A percentile compares a stretch with the other conserved stretches of the same genome.
phyloP scores from a whole-genome alignment of 2,113 vertebrate genomes.

The Chaenogobius annularis region DNA sequence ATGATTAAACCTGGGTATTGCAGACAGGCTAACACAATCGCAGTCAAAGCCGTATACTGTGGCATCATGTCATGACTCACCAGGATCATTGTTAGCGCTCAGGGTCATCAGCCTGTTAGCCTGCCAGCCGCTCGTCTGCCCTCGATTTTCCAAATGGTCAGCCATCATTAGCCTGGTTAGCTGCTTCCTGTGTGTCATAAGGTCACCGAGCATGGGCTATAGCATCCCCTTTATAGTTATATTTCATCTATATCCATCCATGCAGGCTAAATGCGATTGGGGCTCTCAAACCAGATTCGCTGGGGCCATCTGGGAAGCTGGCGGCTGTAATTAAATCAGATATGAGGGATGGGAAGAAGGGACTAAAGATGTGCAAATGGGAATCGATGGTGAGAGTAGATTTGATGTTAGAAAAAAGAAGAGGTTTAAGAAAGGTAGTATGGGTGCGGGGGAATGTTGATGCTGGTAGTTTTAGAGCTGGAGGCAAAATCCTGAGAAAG shows the following conservation, averaged over 20 bases:
- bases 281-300: slow-evolving; percentile 43
- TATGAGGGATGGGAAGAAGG: slow-evolving; percentile 33
- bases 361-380: slow-evolving; percentile 9
- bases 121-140: slow-evolving; percentile 12
- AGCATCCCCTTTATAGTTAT: slow-evolving; percentile 8
- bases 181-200: slow-evolving; percentile 27
- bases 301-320: slow-evolving; percentile 64
- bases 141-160: slow-evolving; percentile 37
- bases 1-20: neutral
- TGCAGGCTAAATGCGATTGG: slow-evolving; percentile 47
- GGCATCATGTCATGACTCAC: slow-evolving; percentile 10
- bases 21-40: slow-evolving; percentile 1
- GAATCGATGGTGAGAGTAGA: slow-evolving; percentile 5
- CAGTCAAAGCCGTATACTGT: neutral
- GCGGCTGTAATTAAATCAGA: slow-evolving; percentile 64
- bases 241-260: slow-evolving; percentile 51
- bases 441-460: neutral
- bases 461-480: slow-evolving; percentile 14
- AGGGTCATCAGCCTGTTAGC: slow-evolving; percentile 10
- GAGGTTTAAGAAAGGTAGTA: slow-evolving; percentile 1
- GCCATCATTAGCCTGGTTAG: slow-evolving; percentile 49
- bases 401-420: neutral
- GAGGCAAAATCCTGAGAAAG: slow-evolving; percentile 13
- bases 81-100: slow-evolving; percentile 24
- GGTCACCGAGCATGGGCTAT: slow-evolving; percentile 18